These are phyloP conservation scores for Equus przewalskii DNA, from an alignment of 2,113 vertebrate species.

Conservation along the genomic window DNA sequence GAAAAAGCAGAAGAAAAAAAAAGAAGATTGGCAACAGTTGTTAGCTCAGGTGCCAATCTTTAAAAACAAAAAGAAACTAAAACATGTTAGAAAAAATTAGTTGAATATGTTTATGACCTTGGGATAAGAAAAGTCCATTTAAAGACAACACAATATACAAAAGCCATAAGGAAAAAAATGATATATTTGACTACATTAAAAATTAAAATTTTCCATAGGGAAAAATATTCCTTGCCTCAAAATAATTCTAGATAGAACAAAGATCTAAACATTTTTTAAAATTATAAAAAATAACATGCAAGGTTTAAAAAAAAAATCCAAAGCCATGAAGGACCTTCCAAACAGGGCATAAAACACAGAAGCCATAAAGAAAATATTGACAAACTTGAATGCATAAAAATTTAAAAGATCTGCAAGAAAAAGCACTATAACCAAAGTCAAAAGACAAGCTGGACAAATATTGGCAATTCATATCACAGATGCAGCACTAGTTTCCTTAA, in stretches of 20 bases:
- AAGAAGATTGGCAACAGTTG: too few relatives aligned
- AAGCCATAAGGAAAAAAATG: not conserved
- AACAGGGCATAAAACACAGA: conserved; percentile 51
- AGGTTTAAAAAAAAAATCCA: not conserved
- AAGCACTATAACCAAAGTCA: conserved; percentile 1
- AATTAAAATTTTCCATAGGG: conserved; percentile 36
- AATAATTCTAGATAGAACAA: conserved; percentile 44
- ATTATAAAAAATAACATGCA: not conserved
- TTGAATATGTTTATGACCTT: conserved; percentile 30
- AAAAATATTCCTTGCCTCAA: not conserved
- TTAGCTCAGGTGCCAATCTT: too few relatives aligned
- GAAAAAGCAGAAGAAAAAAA: too few relatives aligned
- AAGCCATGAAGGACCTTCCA: not conserved
- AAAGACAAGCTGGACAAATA: not conserved
- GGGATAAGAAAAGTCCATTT: not conserved
- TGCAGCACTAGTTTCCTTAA: not conserved
- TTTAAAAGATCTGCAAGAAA: not conserved
- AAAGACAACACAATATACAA: conserved; percentile 26
- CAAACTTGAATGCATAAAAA: not conserved
- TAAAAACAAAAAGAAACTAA: not conserved
- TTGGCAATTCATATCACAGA: not conserved
- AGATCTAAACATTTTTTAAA: conserved; percentile 35
- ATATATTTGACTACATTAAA: conserved; percentile 52
- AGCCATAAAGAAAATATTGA: conserved; percentile 21
- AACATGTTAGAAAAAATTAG: conserved; percentile 4